phyloP scores from a whole-genome alignment of 1,140 invertebrate genomes.

The Liolophura sinensis region DNA sequence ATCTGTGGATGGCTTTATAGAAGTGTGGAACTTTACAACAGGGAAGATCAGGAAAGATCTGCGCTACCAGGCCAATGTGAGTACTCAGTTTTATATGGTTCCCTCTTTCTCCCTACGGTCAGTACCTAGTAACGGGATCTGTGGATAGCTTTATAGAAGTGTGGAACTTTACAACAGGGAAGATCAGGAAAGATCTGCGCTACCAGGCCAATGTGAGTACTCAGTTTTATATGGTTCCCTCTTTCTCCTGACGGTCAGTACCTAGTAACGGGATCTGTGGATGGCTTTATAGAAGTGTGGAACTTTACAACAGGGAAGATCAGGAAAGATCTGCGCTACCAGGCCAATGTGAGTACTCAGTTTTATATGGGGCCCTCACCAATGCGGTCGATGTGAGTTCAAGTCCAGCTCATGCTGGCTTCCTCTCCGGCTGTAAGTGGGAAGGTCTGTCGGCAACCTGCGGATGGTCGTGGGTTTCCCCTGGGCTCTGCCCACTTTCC shows the following conservation, averaged over 20 bases:
- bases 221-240: no score
- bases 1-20: constrained; percentile 97
- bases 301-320: constrained; percentile 99
- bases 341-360: constrained; percentile 82
- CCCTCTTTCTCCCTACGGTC: constrained; percentile 98
- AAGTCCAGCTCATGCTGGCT: no score
- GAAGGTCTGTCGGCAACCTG: no score
- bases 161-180: constrained; percentile 99
- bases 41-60: constrained; percentile 99
- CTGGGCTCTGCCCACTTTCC: no score
- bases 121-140: constrained; percentile 96
- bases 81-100: no score
- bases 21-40: constrained; percentile 99
- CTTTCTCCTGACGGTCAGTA: constrained; percentile 99
- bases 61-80: constrained; percentile 94
- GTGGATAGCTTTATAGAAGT: constrained; percentile 99
- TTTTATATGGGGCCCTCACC: no score
- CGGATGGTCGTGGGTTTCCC: no score
- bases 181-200: constrained; percentile 99
- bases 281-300: constrained; percentile 99
- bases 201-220: constrained; percentile 88
- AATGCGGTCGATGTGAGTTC: neutral
- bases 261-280: constrained; percentile 94
- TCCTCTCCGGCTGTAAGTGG: no score
- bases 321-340: constrained; percentile 99